Evolutionary conservation across 2,113 vertebrate species (phyloP).

Genomic region (Dicerorhinus sumatrensis): DNA sequence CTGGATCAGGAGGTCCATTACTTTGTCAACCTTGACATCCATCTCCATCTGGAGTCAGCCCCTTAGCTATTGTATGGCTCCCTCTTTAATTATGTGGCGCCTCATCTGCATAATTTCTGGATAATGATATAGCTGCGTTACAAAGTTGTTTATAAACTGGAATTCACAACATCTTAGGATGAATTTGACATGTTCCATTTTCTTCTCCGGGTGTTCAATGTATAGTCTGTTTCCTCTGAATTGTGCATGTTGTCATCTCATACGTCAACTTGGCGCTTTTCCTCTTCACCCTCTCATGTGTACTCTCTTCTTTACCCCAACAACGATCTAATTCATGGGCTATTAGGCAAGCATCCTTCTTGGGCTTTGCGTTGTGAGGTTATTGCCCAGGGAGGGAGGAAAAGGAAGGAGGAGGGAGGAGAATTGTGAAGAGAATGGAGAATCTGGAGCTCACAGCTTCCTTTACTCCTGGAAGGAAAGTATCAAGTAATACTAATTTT

Average conservation of each 20-base stretch:
- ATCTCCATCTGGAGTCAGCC: neutral
- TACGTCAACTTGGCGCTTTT: neutral
- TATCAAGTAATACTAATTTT: neutral
- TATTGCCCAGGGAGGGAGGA: neutral
- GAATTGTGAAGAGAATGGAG: neutral
- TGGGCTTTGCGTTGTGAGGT: neutral
- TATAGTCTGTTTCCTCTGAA: neutral
- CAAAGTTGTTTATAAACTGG: neutral
- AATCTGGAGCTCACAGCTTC: neutral
- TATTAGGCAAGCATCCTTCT: neutral
- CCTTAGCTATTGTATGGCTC: neutral
- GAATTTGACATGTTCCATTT: neutral
- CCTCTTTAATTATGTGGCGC: neutral
- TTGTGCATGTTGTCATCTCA: neutral
- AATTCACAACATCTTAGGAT: neutral
- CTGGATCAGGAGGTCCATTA: neutral
- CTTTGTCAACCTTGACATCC: neutral
- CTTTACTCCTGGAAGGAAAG: neutral
- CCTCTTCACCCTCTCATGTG: neutral
- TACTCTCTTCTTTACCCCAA: neutral
- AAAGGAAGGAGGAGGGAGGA: accelerated
- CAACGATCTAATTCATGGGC: neutral
- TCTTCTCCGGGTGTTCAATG: neutral
- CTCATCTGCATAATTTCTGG: neutral
- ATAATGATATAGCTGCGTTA: neutral